A percentile compares a stretch with the other conserved stretches of the same genome.
Conservation (phyloP, 1,140 invertebrate genomes). For the Trachelipus rathkii region DNA sequence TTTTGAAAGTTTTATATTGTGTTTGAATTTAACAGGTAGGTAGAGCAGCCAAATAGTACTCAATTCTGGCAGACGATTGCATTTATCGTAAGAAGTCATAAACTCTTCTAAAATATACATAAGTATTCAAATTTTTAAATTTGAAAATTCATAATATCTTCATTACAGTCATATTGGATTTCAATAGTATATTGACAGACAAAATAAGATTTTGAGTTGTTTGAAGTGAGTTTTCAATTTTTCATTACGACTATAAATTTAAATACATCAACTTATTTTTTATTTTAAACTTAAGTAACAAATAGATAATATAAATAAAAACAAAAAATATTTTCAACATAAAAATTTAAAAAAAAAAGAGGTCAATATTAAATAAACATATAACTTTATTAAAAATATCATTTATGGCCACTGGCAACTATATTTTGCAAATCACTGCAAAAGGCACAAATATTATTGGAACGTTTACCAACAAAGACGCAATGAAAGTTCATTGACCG, state of each 20-base stretch:
- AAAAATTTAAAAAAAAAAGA: no score
- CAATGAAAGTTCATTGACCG: slow-evolving; percentile 43
- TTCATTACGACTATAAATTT: no score
- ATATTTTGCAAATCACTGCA: slow-evolving; percentile 12
- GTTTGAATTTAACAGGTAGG: neutral
- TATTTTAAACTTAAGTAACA: no score
- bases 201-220: no score
- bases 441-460: slow-evolving; percentile 31
- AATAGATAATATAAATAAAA: no score
- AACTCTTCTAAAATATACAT: neutral
- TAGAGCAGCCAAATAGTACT: slow-evolving; percentile 5
- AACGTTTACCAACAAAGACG: slow-evolving; percentile 41
- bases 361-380: no score
- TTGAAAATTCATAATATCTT: neutral
- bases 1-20: no score
- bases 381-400: no score
- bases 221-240: no score
- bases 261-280: no score
- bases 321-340: no score
- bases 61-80: slow-evolving; percentile 8
- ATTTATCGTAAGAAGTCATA: neutral
- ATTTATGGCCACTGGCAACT: neutral
- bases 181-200: neutral
- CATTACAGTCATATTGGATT: neutral
- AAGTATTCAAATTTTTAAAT: neutral